Base-by-base conservation (phyloP, 2,797 vertebrate genomes). In the Fratercula arctica region DNA sequence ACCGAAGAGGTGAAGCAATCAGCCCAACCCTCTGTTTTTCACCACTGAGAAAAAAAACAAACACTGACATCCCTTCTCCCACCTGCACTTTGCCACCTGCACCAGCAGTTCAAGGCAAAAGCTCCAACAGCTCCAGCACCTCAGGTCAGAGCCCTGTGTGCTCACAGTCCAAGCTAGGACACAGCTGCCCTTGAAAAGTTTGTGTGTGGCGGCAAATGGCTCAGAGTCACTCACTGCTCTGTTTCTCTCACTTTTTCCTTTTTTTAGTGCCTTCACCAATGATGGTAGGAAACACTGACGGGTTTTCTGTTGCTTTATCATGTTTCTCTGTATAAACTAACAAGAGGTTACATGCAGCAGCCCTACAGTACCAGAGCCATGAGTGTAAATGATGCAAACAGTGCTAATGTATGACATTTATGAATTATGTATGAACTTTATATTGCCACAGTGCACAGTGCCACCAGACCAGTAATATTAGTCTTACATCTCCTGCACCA, bases 1-100 rank as follows among this genome's bases (percentile, higher is more conserved):
- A 23, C 72, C 63, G 60, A 82, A 45, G 51, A 84, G 66, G 61
- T 87, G 94, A 93, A 90, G 86, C 74, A 90, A 85, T 66, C 29
- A 28, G 77, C 63, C 66, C 80, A 93, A 56, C 70, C 69, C 77
- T 80, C 64, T 87, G 50, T 28, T 94, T 93, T 57, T 72, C 66
- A 69, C 37, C 2, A 2, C 59, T 79, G 81, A 53, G 39, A 10
- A 64, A 75, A 53, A 67, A 57, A 67, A 54, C 2, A 59, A 86
- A 57, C 59, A 61, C 43, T 20, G 35, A 1, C 19, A 59, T 23
- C 35, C 46, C 70, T 82, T 73, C 74, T 90, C 59, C 51, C 41
- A 68, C 56, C 50, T 1, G 9, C 73, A 63, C 41, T 7, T 16
- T 74, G 39, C 29, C 60, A 88, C 53, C 41, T 50, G 57, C 28